Percentiles rank a stretch among this genome's conserved stretches.
Evolutionary conservation across 2,113 vertebrate genomes (phyloP).

Genomic region (Gymnocephalus cernua): DNA sequence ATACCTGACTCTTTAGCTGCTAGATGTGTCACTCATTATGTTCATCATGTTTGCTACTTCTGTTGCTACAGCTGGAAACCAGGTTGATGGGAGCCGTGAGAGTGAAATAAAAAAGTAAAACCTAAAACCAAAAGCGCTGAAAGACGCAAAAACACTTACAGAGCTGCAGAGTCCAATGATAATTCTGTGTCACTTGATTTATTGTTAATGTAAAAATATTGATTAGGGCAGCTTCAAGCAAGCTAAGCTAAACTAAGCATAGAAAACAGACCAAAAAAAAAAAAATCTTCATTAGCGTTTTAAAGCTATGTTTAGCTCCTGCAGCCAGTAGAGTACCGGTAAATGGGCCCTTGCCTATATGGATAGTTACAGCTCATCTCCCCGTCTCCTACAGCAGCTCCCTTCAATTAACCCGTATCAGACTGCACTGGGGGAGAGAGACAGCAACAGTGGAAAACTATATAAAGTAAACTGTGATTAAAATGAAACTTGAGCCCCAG

Average conservation of each 20-base stretch:
- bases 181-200: neutral
- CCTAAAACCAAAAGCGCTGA: neutral
- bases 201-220: neutral
- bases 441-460: conserved; percentile 1
- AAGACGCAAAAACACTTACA: neutral
- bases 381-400: conserved; percentile 55
- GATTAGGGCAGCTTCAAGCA: neutral
- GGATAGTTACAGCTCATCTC: conserved; percentile 64
- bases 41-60: neutral
- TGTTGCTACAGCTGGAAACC: neutral
- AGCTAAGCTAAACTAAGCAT: neutral
- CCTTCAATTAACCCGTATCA: conserved; percentile 75
- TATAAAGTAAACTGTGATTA: conserved; percentile 61
- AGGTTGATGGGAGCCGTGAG: neutral
- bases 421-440: conserved; percentile 14
- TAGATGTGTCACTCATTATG: neutral
- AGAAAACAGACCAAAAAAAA: neutral
- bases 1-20: neutral
- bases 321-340: conserved; percentile 20
- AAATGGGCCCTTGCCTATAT: conserved; percentile 48
- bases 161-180: no score
- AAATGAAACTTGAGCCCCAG: conserved; percentile 51
- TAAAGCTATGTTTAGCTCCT: conserved; percentile 48
- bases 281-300: conserved; percentile 33
- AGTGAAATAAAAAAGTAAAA: neutral